Evolutionary conservation across 2,113 vertebrate genomes (phyloP).

Genomic region (Ifrita kowaldi): DNA sequence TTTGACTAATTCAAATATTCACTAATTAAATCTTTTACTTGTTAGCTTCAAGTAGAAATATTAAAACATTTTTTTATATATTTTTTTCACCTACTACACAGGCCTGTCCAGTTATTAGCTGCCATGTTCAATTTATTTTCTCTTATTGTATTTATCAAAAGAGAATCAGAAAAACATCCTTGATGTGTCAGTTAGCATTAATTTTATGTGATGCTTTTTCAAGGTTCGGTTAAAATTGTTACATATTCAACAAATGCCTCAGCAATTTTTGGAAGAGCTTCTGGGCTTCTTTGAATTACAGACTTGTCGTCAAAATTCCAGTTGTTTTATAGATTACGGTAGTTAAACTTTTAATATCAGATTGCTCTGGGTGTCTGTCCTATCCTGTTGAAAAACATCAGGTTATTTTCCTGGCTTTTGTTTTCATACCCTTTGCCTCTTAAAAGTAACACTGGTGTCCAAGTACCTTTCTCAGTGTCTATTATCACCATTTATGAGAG

Average conservation of each 20-base stretch:
- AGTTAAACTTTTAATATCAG: not conserved
- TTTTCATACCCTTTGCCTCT: not conserved
- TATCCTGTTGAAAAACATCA: not conserved
- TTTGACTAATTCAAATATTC: too few species aligned
- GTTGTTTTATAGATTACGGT: not conserved
- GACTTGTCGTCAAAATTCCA: not conserved
- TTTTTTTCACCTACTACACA: not conserved
- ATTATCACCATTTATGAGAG: not conserved
- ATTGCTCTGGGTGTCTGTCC: not conserved
- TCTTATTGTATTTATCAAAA: not conserved
- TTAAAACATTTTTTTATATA: not conserved
- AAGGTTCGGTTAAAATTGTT: not conserved
- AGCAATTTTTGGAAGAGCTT: not conserved
- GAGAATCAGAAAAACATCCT: not conserved
- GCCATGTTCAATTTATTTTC: not conserved
- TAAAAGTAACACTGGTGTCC: not conserved
- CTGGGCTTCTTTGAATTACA: not conserved
- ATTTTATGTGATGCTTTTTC: not conserved
- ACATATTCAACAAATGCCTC: not conserved
- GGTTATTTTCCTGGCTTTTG: not conserved
- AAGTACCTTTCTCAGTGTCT: not conserved
- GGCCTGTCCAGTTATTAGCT: not conserved
- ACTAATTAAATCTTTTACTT: not conserved
- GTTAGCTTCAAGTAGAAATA: not conserved
- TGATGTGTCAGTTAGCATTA: not conserved